Conservation (phyloP, 2,888 invertebrate genomes). For the Dromius quadrimaculatus region DNA sequence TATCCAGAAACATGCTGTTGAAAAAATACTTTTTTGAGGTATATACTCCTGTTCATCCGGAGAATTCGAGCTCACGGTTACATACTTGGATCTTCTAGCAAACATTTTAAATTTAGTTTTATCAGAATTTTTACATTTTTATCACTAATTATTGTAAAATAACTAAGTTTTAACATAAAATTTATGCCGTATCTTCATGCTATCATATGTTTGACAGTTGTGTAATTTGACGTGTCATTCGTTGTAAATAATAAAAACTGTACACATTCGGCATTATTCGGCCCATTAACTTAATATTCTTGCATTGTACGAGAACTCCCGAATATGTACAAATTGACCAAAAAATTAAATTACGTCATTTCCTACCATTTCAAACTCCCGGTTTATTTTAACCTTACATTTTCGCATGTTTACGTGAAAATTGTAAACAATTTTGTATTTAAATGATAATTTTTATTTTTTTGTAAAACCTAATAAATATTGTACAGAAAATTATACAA, state of each 20-base stretch:
- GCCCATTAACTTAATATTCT: not conserved
- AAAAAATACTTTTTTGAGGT: slow-evolving; percentile 60
- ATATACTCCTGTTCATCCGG: slow-evolving; percentile 60
- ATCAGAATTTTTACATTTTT: slow-evolving; percentile 15
- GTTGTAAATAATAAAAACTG: not conserved
- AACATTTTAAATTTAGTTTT: slow-evolving; percentile 34
- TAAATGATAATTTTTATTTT: slow-evolving; percentile 26
- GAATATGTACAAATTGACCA: not conserved
- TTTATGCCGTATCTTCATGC: slow-evolving; percentile 9
- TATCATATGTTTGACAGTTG: slow-evolving; percentile 37
- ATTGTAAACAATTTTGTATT: not conserved
- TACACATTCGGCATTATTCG: slow-evolving; percentile 6
- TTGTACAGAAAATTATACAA: slow-evolving; percentile 28
- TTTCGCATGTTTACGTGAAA: slow-evolving; percentile 4
- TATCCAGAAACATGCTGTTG: slow-evolving; percentile 63
- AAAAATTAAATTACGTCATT: slow-evolving; percentile 7
- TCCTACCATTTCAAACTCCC: slow-evolving; percentile 2
- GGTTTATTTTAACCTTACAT: slow-evolving; percentile 17
- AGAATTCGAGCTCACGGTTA: slow-evolving; percentile 39
- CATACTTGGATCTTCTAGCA: slow-evolving; percentile 40
- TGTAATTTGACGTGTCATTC: slow-evolving; percentile 27
- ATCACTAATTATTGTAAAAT: not conserved
- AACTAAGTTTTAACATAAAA: not conserved
- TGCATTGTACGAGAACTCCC: not conserved
- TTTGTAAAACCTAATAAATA: slow-evolving; percentile 28